Evolutionary conservation across 2,888 invertebrate genomes (phyloP), one percentile per base, ranked within the genome.

Genomic region (Rambutsinella grinnellia): DNA sequence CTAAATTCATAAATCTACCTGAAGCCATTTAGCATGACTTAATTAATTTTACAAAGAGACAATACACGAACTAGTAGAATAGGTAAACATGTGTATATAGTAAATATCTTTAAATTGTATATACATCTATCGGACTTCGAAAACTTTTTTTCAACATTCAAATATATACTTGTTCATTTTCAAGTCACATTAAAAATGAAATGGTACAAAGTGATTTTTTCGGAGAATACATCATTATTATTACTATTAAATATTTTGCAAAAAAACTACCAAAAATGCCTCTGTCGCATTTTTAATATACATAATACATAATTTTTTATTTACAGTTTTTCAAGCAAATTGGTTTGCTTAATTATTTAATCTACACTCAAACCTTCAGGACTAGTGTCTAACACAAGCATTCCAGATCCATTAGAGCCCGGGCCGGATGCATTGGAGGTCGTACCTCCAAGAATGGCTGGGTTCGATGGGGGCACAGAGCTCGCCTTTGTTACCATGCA

Each of bases 401-500:
- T 69, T 44, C 76, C 72, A 15, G 79, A 70, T 56, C 79, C 79
- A 49, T 79, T 79, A 1, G 79, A 79, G 8, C 76, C 76, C 21
- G 76, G 76, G 36, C 68, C 76, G 10, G 79, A 65, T 26, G 79
- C 60, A 27, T 69, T 76, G 28, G 70, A 56, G 56, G 56, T 70
- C 61, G 63, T 63, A 69, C 70, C 75, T 75, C 62, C 67, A 19
- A 76, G 58, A 44, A 76, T 63, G 19, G 75, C 57, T 21, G 67
- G 74, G 44, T 62, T 75, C 23, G 75, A 76, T 46, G 75, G 68
- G 24, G 78, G 71, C 47, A 70, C 78, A 24, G 78, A 68, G 47
- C 72, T 77, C 44, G 69, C 82, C 54, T 82, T 83, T 13, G 79
- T 81, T 15, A 93, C 93, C 91, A 96, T 95, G 88, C 97, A 98